These are phyloP conservation scores for Acronicta alni DNA, from an alignment of 2,888 invertebrate genomes.

Conservation along the genomic window DNA sequence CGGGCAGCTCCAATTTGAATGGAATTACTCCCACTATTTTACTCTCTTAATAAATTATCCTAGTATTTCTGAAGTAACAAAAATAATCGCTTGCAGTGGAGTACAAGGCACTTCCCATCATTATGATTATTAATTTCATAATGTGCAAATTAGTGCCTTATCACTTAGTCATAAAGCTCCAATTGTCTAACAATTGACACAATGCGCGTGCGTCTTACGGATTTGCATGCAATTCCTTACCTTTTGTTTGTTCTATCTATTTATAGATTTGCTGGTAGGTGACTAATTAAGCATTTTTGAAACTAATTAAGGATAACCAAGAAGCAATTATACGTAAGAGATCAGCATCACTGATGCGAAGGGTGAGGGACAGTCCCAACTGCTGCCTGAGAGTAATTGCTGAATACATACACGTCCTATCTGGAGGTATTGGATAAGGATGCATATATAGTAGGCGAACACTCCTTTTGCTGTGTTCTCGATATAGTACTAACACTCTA, in stretches of 20 bases:
- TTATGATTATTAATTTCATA: conserved; percentile 26
- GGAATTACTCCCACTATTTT: too few relatives aligned
- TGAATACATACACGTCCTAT: too few relatives aligned
- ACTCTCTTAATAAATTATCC: too few relatives aligned
- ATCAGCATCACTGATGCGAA: too few relatives aligned
- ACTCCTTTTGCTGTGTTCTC: too few relatives aligned
- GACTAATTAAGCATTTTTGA: conserved; percentile 7
- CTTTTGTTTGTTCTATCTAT: conserved; percentile 42
- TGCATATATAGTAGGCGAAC: too few relatives aligned
- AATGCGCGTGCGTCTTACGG: conserved; percentile 42
- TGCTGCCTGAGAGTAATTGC: too few relatives aligned
- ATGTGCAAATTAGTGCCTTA: conserved; percentile 39
- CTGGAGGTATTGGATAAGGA: too few relatives aligned
- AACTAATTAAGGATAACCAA: not conserved
- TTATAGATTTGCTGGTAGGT: conserved; percentile 24
- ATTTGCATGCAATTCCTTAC: conserved; percentile 47
- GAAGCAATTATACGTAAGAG: not conserved
- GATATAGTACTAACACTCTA: too few relatives aligned
- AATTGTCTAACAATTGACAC: conserved; percentile 27
- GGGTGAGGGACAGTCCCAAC: too few relatives aligned
- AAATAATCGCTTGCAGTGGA: conserved; percentile 20
- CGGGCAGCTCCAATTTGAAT: too few relatives aligned
- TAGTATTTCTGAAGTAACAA: too few relatives aligned
- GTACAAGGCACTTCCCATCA: conserved; percentile 13
- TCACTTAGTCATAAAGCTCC: conserved; percentile 25